Percentiles rank a stretch among this genome's conserved stretches.
phyloP scores from a whole-genome alignment of 2,113 vertebrate genomes.

The Coptodon bakossiorum region DNA sequence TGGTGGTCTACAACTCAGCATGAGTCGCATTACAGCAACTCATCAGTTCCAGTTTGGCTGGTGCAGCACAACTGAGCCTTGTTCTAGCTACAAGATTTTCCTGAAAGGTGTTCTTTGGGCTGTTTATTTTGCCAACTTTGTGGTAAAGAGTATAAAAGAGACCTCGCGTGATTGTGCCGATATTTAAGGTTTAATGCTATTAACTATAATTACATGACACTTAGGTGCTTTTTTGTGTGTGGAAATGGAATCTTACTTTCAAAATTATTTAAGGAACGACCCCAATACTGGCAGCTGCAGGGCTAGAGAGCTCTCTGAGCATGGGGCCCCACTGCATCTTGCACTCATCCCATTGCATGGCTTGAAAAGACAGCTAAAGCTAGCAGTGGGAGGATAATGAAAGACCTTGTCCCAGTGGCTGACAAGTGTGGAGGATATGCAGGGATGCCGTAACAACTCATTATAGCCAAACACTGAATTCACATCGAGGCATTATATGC shows the following conservation, averaged over 20 bases:
- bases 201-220: neutral
- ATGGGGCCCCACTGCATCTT: constrained; percentile 9
- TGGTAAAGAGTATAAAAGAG: neutral
- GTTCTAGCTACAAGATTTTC: neutral
- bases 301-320: neutral
- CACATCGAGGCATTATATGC: constrained; percentile 23
- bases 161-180: neutral
- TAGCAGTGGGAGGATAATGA: constrained; percentile 36
- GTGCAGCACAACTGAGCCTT: neutral
- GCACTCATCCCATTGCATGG: neutral
- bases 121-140: neutral
- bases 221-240: neutral
- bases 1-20: neutral
- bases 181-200: neutral
- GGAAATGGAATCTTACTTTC: neutral
- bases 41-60: neutral
- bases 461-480: constrained; percentile 40
- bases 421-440: constrained; percentile 49
- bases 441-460: constrained; percentile 33
- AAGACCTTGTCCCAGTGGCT: constrained; percentile 26
- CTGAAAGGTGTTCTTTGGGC: neutral
- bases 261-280: neutral
- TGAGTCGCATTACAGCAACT: neutral
- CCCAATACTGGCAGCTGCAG: neutral
- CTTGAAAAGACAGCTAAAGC: constrained; percentile 36